A percentile compares a stretch with the other conserved stretches of the same genome.
Conservation (phyloP, 2,888 invertebrate species). For the Ganaspis brasiliensis region DNA sequence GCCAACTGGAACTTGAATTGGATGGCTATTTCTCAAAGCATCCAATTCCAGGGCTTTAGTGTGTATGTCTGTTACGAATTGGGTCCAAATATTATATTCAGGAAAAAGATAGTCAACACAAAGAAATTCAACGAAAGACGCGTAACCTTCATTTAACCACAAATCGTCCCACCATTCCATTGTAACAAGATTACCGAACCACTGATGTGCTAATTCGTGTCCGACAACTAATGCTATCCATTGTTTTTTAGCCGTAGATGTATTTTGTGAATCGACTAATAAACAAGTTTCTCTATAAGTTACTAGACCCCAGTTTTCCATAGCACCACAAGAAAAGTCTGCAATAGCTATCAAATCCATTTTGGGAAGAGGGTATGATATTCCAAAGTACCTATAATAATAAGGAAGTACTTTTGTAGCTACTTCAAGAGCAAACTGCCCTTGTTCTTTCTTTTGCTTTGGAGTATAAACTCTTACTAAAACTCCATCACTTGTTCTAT, state of each 20-base stretch:
- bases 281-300: constrained; percentile 91
- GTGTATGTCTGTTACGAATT: constrained; percentile 95
- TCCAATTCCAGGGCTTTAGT: constrained; percentile 93
- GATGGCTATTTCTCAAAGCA: constrained; percentile 95
- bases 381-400: constrained; percentile 96
- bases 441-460: constrained; percentile 95
- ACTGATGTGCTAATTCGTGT: constrained; percentile 98
- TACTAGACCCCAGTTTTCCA: constrained; percentile 98
- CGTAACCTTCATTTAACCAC: constrained; percentile 98
- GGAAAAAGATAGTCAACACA: constrained; percentile 96
- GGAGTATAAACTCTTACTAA: constrained; percentile 92
- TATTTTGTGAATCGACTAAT: constrained; percentile 94
- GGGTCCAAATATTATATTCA: constrained; percentile 98
- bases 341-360: constrained; percentile 98
- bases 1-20: constrained; percentile 97
- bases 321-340: constrained; percentile 97
- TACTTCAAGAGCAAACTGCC: constrained; percentile 94
- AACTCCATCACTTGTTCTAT: constrained; percentile 90
- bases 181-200: constrained; percentile 99
- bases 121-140: constrained; percentile 96
- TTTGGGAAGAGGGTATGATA: constrained; percentile 97
- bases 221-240: constrained; percentile 94
- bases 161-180: constrained; percentile 99
- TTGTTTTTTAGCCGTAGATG: constrained; percentile 91
- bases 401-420: constrained; percentile 96